Conservation (phyloP, 2,113 vertebrate species). For the Rhinoderma darwinii region DNA sequence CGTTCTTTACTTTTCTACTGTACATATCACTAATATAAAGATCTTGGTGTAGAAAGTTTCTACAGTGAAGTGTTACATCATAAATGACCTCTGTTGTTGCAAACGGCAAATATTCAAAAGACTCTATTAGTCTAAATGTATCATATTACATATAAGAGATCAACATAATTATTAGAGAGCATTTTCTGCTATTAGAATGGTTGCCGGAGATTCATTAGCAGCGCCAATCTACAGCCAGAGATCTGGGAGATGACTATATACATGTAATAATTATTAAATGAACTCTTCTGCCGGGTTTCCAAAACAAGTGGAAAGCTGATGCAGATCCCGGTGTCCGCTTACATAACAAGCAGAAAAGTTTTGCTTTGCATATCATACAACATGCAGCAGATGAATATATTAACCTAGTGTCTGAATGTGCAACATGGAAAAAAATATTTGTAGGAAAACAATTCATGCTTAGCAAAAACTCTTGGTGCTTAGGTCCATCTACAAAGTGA, state of each 20-base stretch:
- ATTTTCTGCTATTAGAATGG: not conserved
- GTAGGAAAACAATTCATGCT: not conserved
- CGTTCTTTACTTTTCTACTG: not conserved
- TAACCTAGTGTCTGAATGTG: not conserved
- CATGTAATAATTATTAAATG: conserved; percentile 1
- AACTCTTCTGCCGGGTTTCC: not conserved
- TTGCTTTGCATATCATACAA: not conserved
- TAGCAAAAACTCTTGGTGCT: not conserved
- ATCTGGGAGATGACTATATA: not conserved
- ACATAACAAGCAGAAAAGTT: not conserved
- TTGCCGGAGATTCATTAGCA: not conserved
- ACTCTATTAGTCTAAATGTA: not conserved
- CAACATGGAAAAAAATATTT: not conserved
- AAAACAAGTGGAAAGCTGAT: not conserved
- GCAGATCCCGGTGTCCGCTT: not conserved
- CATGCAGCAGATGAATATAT: conserved; percentile 11
- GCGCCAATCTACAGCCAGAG: not conserved
- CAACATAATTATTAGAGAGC: not conserved
- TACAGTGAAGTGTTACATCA: not conserved
- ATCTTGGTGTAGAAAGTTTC: not conserved
- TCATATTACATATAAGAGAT: not conserved
- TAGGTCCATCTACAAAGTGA: too few relatives aligned
- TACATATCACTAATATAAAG: not conserved
- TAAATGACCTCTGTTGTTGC: not conserved
- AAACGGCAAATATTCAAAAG: not conserved